Evolutionary conservation across 2,888 invertebrate species (phyloP).

Genomic region (Scaeva pyrastri): DNA sequence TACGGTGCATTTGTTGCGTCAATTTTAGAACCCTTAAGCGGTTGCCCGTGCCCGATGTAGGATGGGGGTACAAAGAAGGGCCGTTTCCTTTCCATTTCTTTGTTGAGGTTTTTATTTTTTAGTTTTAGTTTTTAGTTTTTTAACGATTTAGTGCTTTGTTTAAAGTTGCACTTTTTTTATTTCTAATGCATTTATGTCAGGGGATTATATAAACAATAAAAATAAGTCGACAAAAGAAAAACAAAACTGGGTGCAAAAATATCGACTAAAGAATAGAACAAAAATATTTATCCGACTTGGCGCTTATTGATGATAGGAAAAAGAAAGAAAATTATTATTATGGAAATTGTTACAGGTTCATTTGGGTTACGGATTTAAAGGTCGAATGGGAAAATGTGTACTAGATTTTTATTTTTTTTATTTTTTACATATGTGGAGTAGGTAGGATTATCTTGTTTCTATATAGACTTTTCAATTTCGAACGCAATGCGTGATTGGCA

Average conservation of each 20-base stretch:
- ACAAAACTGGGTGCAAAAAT: constrained; percentile 4
- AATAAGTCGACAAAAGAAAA: background rate
- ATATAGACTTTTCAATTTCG: background rate
- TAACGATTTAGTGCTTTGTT: constrained; percentile 34
- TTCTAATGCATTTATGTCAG: constrained; percentile 63
- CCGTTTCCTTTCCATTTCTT: background rate
- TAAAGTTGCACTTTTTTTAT: constrained; percentile 24
- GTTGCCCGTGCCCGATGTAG: background rate
- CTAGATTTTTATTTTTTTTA: constrained; percentile 29
- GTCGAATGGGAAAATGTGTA: constrained; percentile 54
- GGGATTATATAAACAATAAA: constrained; percentile 54
- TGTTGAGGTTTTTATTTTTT: constrained; percentile 12
- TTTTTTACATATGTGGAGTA: too few species aligned
- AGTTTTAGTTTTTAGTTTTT: background rate
- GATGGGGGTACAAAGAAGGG: background rate
- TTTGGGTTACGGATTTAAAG: constrained; percentile 70
- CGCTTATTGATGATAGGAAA: background rate
- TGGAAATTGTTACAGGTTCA: constrained; percentile 55
- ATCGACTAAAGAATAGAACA: constrained; percentile 34
- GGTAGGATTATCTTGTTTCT: constrained; percentile 22
- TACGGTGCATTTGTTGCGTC: constrained; percentile 60
- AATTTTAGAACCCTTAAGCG: constrained; percentile 48
- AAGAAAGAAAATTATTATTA: constrained; percentile 5
- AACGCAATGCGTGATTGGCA: constrained; percentile 5
- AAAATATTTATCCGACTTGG: constrained; percentile 24